Base-by-base conservation (phyloP, 2,888 invertebrate genomes). In the Noctua pronuba region DNA sequence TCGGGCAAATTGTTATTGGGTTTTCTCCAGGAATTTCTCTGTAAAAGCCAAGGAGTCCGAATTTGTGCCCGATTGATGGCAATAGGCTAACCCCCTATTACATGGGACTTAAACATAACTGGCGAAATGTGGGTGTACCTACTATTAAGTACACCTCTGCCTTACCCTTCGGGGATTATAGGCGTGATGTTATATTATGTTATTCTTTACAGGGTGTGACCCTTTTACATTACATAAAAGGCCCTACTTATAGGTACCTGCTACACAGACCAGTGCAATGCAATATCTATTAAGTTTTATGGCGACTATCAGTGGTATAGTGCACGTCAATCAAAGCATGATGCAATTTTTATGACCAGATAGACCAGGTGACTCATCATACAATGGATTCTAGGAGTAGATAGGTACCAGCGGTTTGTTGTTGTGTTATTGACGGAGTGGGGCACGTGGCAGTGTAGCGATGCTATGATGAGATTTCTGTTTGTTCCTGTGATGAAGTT, bases 271-370 rank as follows among this genome's bases (percentile, higher is more conserved):
- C n/a, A 69, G 24, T 73, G 44, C 35, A 67, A n/a, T 60, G 21
- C 46, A 72, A 75, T 80, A 83, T 81, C 85, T 73, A 85, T 83
- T 85, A 60, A 60, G 18, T 81, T 85, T 81, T 67, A 83, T 74
- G 65, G 21, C 35, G 55, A n/a, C 62, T 64, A 81, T 76, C 73
- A 28, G 65, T 31, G 62, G 31, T 41, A 66, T 24, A 72, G 28
- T n/a, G 58, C 18, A 73, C 82, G 82, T 81, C 82, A 83, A 76
- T 73, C 69, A 49, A 80, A 11, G 38, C 82, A 83, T 85, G 85
- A 81, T 85, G 82, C 73, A 70, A 83, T 73, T 82, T 83, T 76
- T 85, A 83, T 73, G 82, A 73, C 10, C 66, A 46, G 76, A 80
- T 84, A 73, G 28, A 73, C 31, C 0, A 7, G 7, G 10, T 83